Evolutionary conservation across 2,797 vertebrate species (phyloP).

Genomic region (Salarias fasciatus): DNA sequence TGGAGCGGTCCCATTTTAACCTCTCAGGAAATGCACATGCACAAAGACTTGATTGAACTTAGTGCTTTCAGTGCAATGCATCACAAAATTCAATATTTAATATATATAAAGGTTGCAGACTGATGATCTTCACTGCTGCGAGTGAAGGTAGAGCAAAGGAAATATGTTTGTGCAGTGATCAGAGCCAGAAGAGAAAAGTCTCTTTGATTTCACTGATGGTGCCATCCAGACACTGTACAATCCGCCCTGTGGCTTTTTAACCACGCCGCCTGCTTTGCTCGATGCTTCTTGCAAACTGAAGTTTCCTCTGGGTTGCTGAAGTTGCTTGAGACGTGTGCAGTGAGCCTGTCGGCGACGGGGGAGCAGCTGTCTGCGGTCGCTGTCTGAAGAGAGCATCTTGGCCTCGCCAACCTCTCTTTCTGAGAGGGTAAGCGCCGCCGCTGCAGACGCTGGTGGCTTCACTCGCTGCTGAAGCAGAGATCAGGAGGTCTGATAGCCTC

Average conservation of each 20-base stretch:
- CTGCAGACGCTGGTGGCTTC: neutral
- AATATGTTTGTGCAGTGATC: neutral
- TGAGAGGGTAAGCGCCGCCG: neutral
- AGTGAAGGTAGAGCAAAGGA: neutral
- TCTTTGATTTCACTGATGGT: neutral
- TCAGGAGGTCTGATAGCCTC: neutral
- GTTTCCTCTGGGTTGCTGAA: too few species aligned
- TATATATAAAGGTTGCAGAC: too few species aligned
- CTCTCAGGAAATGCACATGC: too few species aligned
- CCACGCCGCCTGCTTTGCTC: conserved; percentile 14
- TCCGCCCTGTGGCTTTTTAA: neutral
- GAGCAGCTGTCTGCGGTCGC: conserved; percentile 10
- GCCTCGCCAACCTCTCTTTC: neutral
- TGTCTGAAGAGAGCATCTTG: neutral
- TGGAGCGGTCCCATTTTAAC: too few species aligned
- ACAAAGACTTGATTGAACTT: too few species aligned
- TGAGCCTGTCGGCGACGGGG: neutral
- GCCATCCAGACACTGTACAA: neutral
- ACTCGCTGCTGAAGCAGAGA: neutral
- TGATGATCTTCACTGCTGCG: too few species aligned
- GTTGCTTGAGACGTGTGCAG: neutral
- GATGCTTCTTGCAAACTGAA: neutral
- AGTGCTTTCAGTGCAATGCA: too few species aligned
- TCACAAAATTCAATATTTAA: too few species aligned
- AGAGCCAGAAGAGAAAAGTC: neutral